Evolutionary conservation across 2,888 invertebrate genomes (phyloP).

Genomic region (Hydroisotoma schaefferi): DNA sequence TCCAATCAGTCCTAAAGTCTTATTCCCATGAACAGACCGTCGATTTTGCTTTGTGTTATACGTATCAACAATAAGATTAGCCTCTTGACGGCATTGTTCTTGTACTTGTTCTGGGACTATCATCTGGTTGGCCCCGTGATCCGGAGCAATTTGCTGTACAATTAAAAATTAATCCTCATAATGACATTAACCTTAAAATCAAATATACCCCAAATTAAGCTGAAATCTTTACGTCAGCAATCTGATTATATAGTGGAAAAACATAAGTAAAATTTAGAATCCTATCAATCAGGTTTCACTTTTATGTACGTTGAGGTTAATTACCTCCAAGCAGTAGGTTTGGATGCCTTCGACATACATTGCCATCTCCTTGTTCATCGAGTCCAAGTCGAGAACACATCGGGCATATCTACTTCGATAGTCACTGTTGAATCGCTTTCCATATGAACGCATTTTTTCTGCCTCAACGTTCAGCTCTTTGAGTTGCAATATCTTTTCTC

Average conservation of each 20-base stretch:
- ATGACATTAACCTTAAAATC: neutral
- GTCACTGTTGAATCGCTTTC: conserved; percentile 73
- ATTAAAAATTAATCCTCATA: conserved; percentile 5
- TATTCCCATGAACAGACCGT: conserved; percentile 50
- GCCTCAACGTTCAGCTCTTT: conserved; percentile 86
- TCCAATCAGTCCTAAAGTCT: conserved; percentile 72
- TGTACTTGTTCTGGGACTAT: conserved; percentile 81
- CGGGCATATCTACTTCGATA: conserved; percentile 88
- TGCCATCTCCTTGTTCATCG: conserved; percentile 82
- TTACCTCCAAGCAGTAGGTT: conserved; percentile 69
- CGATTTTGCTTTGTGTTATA: conserved; percentile 60
- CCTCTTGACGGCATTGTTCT: conserved; percentile 82
- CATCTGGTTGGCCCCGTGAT: conserved; percentile 80
- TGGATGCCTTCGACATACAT: conserved; percentile 81
- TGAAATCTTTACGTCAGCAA: no score
- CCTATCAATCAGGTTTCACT: no score
- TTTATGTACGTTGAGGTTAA: no score
- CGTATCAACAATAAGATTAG: conserved; percentile 71
- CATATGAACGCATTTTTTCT: conserved; percentile 77
- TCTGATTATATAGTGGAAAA: no score
- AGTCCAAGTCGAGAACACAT: conserved; percentile 79
- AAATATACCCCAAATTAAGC: neutral
- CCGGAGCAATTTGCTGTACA: conserved; percentile 66
- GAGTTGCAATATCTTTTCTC: conserved; percentile 71
- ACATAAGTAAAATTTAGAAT: no score